phyloP scores from a whole-genome alignment of 2,888 invertebrate genomes.

The Apodemia duryi region DNA sequence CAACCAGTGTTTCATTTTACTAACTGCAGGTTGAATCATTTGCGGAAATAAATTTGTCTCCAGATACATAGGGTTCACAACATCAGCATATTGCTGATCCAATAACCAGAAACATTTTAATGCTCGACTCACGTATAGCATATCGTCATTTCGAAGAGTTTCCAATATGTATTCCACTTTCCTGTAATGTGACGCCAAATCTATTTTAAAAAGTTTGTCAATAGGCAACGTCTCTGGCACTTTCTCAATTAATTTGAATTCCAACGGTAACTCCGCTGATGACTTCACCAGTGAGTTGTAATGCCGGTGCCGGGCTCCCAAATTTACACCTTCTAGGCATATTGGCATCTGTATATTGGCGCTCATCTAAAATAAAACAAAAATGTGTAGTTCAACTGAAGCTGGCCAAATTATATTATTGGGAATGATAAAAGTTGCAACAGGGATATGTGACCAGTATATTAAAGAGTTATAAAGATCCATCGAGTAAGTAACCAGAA shows the following conservation, averaged over 20 bases:
- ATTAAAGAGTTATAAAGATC: too few species aligned
- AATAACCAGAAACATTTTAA: constrained; percentile 52
- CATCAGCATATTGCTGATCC: constrained; percentile 37
- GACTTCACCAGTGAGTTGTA: constrained; percentile 44
- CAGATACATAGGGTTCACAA: constrained; percentile 51
- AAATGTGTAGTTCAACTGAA: background rate
- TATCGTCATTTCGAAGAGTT: constrained; percentile 50
- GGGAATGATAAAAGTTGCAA: too few species aligned
- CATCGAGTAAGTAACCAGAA: too few species aligned
- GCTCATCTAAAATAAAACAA: constrained; percentile 40
- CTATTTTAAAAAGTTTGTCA: constrained; percentile 55
- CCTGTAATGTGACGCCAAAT: constrained; percentile 47
- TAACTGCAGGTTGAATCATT: constrained; percentile 51
- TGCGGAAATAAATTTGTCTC: constrained; percentile 48
- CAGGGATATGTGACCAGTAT: too few species aligned
- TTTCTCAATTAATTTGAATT: constrained; percentile 31
- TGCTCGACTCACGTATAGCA: constrained; percentile 56
- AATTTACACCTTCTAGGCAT: constrained; percentile 41
- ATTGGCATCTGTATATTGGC: constrained; percentile 33
- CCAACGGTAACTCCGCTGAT: constrained; percentile 28
- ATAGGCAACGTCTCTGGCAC: constrained; percentile 41
- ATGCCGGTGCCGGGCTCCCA: constrained; percentile 45
- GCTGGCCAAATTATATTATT: background rate
- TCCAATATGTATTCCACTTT: constrained; percentile 47
- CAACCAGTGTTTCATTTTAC: constrained; percentile 51